These are phyloP conservation scores for Seladonia tumulorum DNA, from an alignment of 2,888 invertebrate genomes.

Conservation along the genomic window DNA sequence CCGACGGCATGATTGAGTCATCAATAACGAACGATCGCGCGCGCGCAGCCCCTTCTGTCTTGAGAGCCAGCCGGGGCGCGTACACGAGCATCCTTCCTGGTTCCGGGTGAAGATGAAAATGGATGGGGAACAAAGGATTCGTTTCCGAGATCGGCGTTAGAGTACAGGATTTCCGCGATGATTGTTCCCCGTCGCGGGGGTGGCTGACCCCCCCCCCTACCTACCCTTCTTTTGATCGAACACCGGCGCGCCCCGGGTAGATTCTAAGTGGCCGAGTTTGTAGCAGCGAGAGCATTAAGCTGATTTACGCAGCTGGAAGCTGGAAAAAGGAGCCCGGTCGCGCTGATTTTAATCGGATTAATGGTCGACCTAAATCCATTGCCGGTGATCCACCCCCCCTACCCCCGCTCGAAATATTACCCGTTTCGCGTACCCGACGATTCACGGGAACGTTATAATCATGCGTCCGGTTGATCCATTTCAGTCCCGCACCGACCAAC, in stretches of 20 bases:
- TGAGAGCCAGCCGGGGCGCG: background rate
- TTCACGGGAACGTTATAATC: constrained; percentile 46
- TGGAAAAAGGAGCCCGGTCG: constrained; percentile 43
- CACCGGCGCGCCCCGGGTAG: background rate
- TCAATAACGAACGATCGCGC: constrained; percentile 8
- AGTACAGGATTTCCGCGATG: background rate
- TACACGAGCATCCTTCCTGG: background rate
- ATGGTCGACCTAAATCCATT: constrained; percentile 58
- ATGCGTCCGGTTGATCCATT: constrained; percentile 45
- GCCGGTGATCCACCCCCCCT: constrained; percentile 40
- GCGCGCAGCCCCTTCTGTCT: background rate
- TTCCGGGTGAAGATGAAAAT: background rate
- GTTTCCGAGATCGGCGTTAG: background rate
- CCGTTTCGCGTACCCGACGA: constrained; percentile 17
- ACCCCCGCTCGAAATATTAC: constrained; percentile 51
- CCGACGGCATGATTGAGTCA: constrained; percentile 8
- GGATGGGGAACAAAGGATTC: background rate
- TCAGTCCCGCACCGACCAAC: background rate
- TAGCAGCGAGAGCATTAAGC: constrained; percentile 42
- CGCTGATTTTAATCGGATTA: constrained; percentile 66
- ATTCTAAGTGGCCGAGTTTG: constrained; percentile 34
- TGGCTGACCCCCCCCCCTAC: too few relatives aligned
- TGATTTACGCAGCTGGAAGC: constrained; percentile 51
- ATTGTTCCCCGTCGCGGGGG: background rate
- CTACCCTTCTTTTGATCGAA: constrained; percentile 13